phyloP scores from a whole-genome alignment of 2,888 invertebrate genomes.

The Baccha elongata region DNA sequence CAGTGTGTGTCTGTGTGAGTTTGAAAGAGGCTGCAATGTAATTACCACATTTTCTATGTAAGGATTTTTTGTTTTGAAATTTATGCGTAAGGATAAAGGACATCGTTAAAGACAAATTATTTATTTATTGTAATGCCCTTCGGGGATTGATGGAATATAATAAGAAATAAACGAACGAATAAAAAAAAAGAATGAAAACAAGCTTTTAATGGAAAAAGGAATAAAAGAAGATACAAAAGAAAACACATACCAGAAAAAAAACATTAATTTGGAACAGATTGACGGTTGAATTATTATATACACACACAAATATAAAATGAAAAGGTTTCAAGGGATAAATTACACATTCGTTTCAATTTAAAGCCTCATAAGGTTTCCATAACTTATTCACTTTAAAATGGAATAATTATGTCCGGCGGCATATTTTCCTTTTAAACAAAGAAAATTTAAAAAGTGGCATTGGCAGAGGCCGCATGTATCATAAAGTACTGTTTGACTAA shows the following conservation, averaged over 20 bases:
- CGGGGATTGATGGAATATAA: slow-evolving; percentile 44
- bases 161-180: background rate
- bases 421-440: background rate
- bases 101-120: slow-evolving; percentile 59
- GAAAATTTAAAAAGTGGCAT: background rate
- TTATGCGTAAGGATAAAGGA: slow-evolving; percentile 33
- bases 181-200: slow-evolving; percentile 26
- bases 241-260: slow-evolving; percentile 7
- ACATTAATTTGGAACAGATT: slow-evolving; percentile 18
- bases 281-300: slow-evolving; percentile 15
- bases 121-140: slow-evolving; percentile 66
- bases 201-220: slow-evolving; percentile 24
- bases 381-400: slow-evolving; percentile 65
- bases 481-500: slow-evolving; percentile 4
- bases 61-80: background rate
- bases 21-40: slow-evolving; percentile 49
- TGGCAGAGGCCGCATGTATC: slow-evolving; percentile 11
- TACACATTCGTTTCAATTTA: slow-evolving; percentile 62
- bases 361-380: slow-evolving; percentile 53
- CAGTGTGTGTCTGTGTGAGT: background rate
- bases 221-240: background rate
- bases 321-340: slow-evolving; percentile 48
- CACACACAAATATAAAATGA: slow-evolving; percentile 12
- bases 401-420: slow-evolving; percentile 61
- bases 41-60: slow-evolving; percentile 53